Evolutionary conservation across 2,888 invertebrate species (phyloP).

Genomic region (Fragum fragum): DNA sequence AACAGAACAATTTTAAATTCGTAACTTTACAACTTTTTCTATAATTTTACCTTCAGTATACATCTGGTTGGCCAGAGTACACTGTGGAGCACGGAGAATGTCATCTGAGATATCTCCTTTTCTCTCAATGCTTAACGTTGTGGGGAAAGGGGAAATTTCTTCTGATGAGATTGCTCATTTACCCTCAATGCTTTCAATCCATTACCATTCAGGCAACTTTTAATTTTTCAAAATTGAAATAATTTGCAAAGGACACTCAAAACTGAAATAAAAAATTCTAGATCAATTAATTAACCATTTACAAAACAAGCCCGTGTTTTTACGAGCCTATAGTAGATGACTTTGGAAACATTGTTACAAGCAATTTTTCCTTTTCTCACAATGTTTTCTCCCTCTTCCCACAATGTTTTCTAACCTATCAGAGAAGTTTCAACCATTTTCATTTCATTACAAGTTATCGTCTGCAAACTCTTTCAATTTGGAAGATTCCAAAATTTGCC

Average conservation of each 20-base stretch:
- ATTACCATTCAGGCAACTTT: too few relatives aligned
- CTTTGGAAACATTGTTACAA: slow-evolving; percentile 3
- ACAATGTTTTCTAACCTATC: slow-evolving; percentile 5
- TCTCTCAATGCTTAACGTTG: too few relatives aligned
- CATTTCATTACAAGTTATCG: background rate
- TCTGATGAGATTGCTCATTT: background rate
- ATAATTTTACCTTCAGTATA: slow-evolving; percentile 12
- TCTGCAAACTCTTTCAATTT: slow-evolving; percentile 4
- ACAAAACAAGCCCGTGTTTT: background rate
- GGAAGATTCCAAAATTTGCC: background rate
- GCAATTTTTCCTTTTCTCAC: background rate
- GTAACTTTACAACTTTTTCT: background rate
- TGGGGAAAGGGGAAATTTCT: too few relatives aligned
- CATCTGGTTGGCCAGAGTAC: slow-evolving; percentile 7
- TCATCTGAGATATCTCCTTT: too few relatives aligned
- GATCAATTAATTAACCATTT: slow-evolving; percentile 4
- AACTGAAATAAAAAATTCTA: too few relatives aligned
- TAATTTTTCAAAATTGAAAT: too few relatives aligned
- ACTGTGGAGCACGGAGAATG: background rate
- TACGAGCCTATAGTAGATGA: background rate
- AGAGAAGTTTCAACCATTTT: background rate
- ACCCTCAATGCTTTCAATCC: background rate
- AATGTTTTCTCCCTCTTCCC: background rate
- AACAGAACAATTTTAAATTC: slow-evolving; percentile 5
- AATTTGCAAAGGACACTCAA: too few relatives aligned